Base-by-base conservation (phyloP, 2,888 invertebrate genomes). In the Thysanoteuthis rhombus region DNA sequence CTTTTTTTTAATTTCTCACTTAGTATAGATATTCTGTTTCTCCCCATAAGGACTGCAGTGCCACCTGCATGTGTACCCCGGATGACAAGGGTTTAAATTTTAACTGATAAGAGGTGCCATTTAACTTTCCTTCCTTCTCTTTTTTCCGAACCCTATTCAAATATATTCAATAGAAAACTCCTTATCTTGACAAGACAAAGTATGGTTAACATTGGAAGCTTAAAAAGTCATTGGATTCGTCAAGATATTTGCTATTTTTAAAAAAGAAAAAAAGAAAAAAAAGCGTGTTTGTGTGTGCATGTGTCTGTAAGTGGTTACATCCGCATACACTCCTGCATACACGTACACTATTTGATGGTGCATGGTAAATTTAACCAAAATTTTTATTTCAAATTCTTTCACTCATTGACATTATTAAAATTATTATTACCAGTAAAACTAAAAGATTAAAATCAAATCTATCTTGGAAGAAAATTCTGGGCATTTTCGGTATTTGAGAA, bases 61-160 rank as follows among this genome's bases (percentile, higher is more conserved):
- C 42, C 92, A 40, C 40, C 40, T 92, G 92, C 92, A 92, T 92
- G 92, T 45, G 45, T 45, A 92, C 92, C 92, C 92, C 92, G 92
- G 92, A 92, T 92, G 92, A 92, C 92, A 92, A 92, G 92, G 92
- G 92, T 92, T 92, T 92, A 92, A 92, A 92, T 92, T 45, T 92
- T 92, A 75, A 92, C 92, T 92, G 92, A 92, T 75, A 92, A 36
- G 92, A 92, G 92, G 92, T 92, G 45, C 92, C 92, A 92, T 92
- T 36, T 45, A 92, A n/a, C 45, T 92, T 45, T 39, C 36, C 92
- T n/a, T 42, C 32, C 42, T 42, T 42, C 32, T 75, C n/a, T 75
- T 19, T n/a, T 16, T 36, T 19, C 19, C 0, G 36, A 75, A 75
- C n/a, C 75, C n/a, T n/a, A 75, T 75, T 75, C 36, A 75, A 75